Evolutionary conservation across 2,797 vertebrate genomes (phyloP).

Genomic region (Pagetopsis macropterus): DNA sequence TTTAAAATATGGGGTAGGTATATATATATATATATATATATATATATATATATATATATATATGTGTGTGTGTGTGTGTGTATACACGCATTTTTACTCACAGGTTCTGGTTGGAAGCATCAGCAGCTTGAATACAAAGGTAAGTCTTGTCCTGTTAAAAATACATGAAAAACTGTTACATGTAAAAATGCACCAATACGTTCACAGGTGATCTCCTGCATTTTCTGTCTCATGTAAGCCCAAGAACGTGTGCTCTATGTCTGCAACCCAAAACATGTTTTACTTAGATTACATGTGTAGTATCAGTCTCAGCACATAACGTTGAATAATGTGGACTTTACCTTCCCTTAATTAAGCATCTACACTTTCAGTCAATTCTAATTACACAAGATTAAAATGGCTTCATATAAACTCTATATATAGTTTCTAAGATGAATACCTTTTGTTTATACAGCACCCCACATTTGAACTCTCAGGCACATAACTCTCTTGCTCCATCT

Average conservation of each 20-base stretch:
- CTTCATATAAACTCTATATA: background rate
- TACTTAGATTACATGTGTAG: no score
- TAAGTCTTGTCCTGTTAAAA: constrained; percentile 88
- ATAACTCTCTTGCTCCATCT: constrained; percentile 14
- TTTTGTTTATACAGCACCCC: background rate
- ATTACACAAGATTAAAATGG: background rate
- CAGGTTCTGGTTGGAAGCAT: constrained; percentile 90
- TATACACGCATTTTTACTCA: constrained; percentile 77
- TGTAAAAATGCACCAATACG: background rate
- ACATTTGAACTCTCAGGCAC: background rate
- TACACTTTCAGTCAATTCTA: background rate
- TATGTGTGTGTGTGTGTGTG: background rate
- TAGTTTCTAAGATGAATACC: background rate
- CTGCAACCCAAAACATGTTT: background rate
- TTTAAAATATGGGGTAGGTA: constrained; percentile 15
- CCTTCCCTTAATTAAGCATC: background rate
- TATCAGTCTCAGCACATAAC: background rate
- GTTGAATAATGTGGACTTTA: background rate
- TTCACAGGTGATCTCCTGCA: background rate
- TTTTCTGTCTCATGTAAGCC: background rate
- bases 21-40: no score
- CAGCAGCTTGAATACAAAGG: constrained; percentile 90
- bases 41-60: no score
- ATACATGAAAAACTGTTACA: constrained; percentile 26
- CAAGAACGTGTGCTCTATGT: background rate